phyloP scores from a whole-genome alignment of 1,140 invertebrate genomes.

The Camponotus pennsylvanicus region DNA sequence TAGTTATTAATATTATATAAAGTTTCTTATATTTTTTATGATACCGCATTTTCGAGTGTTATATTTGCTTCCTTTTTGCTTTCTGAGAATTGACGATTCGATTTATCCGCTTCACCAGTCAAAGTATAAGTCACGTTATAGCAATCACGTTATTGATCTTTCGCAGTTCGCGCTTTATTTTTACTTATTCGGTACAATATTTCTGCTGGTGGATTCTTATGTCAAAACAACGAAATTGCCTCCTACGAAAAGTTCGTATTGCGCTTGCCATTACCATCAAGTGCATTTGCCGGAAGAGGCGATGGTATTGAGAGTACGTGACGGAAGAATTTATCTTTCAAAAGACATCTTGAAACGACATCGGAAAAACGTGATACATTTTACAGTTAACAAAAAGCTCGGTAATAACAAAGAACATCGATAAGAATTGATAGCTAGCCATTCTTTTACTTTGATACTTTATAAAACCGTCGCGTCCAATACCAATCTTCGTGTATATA shows the following conservation, averaged over 20 bases:
- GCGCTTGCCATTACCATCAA: conserved; percentile 56
- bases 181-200: conserved; percentile 63
- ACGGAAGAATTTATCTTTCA: neutral
- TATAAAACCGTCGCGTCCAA: neutral
- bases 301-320: neutral
- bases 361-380: conserved; percentile 57
- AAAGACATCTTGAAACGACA: neutral
- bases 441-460: neutral
- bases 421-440: too few species aligned
- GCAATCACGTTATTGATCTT: conserved; percentile 36
- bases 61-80: neutral
- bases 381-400: conserved; percentile 35
- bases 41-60: neutral
- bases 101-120: conserved; percentile 1
- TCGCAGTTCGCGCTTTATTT: conserved; percentile 69
- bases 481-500: neutral
- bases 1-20: neutral
- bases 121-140: neutral
- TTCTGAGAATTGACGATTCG: conserved; percentile 7
- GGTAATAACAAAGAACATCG: conserved; percentile 6
- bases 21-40: neutral
- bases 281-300: conserved; percentile 64
- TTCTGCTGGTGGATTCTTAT: conserved; percentile 66
- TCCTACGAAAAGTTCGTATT: conserved; percentile 5
- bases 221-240: conserved; percentile 5